Conservation (phyloP, 2,113 vertebrate species). For the Xiphophorus hellerii region DNA sequence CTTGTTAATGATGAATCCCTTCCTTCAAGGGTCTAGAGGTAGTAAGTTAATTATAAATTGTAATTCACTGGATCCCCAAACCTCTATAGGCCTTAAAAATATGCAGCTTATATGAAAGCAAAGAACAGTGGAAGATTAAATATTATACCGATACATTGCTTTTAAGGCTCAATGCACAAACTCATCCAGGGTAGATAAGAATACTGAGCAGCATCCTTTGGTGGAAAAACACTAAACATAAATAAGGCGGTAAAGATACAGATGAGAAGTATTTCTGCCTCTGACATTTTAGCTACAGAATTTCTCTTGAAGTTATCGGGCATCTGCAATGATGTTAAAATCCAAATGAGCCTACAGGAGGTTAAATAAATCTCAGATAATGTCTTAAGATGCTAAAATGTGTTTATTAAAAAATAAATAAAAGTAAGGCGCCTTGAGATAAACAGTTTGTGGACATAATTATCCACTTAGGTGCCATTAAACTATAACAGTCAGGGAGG, state of each 20-base stretch:
- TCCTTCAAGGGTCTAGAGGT: not conserved
- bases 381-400: not conserved
- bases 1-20: not conserved
- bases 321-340: not conserved
- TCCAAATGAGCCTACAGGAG: not conserved
- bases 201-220: not conserved
- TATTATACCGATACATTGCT: not conserved
- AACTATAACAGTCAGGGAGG: not conserved
- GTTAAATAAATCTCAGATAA: not conserved
- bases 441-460: not conserved
- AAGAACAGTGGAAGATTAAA: not conserved
- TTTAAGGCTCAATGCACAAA: not conserved
- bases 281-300: not conserved
- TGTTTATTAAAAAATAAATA: not conserved
- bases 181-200: not conserved
- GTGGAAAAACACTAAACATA: not conserved
- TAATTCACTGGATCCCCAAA: not conserved
- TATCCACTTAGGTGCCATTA: not conserved
- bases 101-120: not conserved
- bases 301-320: not conserved
- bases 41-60: not conserved
- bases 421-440: not conserved
- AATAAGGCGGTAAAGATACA: not conserved
- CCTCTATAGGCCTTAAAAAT: not conserved
- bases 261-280: not conserved